phyloP scores from a whole-genome alignment of 1,140 invertebrate species.

The Neoseiulus cucumeris region DNA sequence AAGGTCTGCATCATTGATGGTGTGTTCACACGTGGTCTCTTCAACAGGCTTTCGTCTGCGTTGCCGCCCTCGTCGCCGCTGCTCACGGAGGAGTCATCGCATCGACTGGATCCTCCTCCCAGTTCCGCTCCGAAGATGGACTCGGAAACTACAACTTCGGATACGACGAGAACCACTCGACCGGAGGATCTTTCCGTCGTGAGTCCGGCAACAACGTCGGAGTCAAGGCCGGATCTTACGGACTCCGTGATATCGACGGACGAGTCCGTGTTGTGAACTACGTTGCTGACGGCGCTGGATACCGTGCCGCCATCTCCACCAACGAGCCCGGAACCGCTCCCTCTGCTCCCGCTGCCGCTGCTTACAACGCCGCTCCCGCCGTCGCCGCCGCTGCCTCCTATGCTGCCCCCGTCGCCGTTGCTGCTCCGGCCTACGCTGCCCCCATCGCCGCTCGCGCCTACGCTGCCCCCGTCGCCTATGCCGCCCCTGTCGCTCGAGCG shows the following conservation, averaged over 20 bases:
- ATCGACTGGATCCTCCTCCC: not conserved
- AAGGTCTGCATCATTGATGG: no score
- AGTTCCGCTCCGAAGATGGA: slow-evolving; percentile 6
- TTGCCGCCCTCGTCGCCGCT: not conserved
- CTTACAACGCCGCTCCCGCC: not conserved
- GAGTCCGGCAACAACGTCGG: slow-evolving; percentile 15
- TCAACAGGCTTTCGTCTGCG: not conserved
- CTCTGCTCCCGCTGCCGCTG: slow-evolving; percentile 11
- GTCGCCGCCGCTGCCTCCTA: not conserved
- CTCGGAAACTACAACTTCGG: slow-evolving; percentile 19
- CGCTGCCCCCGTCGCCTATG: not conserved
- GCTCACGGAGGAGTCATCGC: not conserved
- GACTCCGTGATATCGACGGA: slow-evolving; percentile 21
- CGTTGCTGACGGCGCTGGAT: slow-evolving; percentile 21
- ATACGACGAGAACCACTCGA: slow-evolving; percentile 18
- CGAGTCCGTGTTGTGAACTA: slow-evolving; percentile 18
- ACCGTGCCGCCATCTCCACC: slow-evolving; percentile 17
- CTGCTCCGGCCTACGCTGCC: not conserved
- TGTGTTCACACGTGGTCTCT: no score
- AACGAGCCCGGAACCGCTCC: slow-evolving; percentile 17
- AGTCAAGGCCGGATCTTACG: slow-evolving; percentile 21
- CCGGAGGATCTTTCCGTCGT: slow-evolving; percentile 19
- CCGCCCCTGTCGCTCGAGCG: not conserved
- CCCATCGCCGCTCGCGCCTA: not conserved
- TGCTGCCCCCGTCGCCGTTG: not conserved